phyloP scores from a whole-genome alignment of 2,888 invertebrate genomes.

The Euphydryas editha region DNA sequence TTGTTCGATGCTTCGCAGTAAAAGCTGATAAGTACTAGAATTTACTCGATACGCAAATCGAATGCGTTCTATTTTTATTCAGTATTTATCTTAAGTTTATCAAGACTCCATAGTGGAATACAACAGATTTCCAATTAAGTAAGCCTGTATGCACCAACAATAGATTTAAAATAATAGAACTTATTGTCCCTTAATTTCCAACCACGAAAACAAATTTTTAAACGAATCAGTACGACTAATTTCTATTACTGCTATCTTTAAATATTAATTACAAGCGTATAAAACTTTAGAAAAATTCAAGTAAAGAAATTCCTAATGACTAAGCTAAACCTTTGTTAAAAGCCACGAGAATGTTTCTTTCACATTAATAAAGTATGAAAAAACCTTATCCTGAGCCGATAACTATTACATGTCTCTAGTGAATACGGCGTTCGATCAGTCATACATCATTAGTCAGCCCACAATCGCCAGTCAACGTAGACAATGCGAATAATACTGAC shows the following conservation, averaged over 20 bases:
- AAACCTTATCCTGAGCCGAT: constrained; percentile 44
- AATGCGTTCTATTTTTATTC: constrained; percentile 13
- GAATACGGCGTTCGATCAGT: constrained; percentile 73
- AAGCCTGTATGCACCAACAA: background rate
- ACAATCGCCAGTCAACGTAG: constrained; percentile 51
- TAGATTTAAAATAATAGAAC: background rate
- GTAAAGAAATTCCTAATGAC: background rate
- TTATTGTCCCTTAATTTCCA: background rate
- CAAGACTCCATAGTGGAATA: constrained; percentile 10
- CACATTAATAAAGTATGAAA: constrained; percentile 24
- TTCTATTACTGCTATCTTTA: no score
- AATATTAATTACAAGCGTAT: background rate
- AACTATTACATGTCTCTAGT: constrained; percentile 62
- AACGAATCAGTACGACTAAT: no score
- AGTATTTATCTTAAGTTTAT: constrained; percentile 22
- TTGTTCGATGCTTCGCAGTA: constrained; percentile 36
- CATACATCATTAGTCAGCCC: constrained; percentile 70
- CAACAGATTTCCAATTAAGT: constrained; percentile 13
- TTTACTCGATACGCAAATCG: constrained; percentile 41
- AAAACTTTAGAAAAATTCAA: background rate
- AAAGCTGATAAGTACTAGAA: constrained; percentile 37
- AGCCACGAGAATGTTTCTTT: constrained; percentile 1
- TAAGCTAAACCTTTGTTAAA: constrained; percentile 10
- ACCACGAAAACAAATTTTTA: background rate
- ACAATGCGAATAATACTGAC: constrained; percentile 47